Evolutionary conservation across 2,113 vertebrate species (phyloP).

Genomic region (Aepyceros melampus): DNA sequence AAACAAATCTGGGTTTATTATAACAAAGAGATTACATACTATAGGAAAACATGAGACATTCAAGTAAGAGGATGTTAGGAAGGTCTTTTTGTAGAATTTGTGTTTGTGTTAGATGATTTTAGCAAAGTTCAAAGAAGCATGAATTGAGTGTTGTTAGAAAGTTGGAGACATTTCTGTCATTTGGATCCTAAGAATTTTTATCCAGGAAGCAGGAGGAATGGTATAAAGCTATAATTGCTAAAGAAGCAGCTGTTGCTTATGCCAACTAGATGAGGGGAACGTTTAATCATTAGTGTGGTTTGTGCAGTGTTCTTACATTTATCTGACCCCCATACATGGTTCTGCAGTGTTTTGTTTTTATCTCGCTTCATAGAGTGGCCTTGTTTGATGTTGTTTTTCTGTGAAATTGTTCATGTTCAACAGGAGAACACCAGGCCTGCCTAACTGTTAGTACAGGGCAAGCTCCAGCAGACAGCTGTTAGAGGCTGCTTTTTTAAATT

Average conservation of each 20-base stretch:
- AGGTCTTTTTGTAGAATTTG: neutral
- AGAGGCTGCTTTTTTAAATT: neutral
- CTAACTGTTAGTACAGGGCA: neutral
- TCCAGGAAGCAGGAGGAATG: neutral
- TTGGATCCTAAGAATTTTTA: neutral
- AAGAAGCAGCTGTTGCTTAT: neutral
- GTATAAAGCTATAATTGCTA: neutral
- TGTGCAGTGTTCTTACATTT: neutral
- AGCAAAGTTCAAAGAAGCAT: neutral
- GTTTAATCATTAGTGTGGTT: neutral
- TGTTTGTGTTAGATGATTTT: neutral
- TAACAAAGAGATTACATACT: neutral
- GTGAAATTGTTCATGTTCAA: neutral
- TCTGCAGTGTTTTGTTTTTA: neutral
- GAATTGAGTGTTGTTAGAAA: neutral
- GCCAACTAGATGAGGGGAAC: neutral
- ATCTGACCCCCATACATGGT: neutral
- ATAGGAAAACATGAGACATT: neutral
- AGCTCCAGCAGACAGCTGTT: neutral
- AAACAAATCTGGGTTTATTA: neutral
- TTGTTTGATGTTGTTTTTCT: slow-evolving; percentile 13
- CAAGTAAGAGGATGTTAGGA: neutral
- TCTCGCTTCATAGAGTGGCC: neutral
- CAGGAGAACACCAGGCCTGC: neutral
- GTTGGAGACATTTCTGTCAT: neutral